These are phyloP conservation scores for Bombyx mori DNA, from an alignment of 1,140 invertebrate genomes.

Conservation along the genomic window ASM3026992v2 NC_085114.1:13254501-13255000, in stretches of 20 bases:
- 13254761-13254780: conserved; percentile 61
- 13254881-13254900: too few relatives aligned
- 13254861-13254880: too few relatives aligned
- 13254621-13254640: conserved; percentile 50
- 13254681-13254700: conserved; percentile 62
- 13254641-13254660: conserved; percentile 58
- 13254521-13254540: conserved; percentile 37
- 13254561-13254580: conserved; percentile 68
- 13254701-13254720: conserved; percentile 65
- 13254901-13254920: too few relatives aligned
- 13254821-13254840: too few relatives aligned
- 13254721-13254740: conserved; percentile 57
- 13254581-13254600: conserved; percentile 60
- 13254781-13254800: conserved; percentile 43
- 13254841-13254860: too few relatives aligned
- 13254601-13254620: conserved; percentile 47
- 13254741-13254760: conserved; percentile 44
- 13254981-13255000: too few relatives aligned
- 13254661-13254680: conserved; percentile 63
- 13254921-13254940: too few relatives aligned
- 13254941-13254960: too few relatives aligned
- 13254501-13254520: conserved; percentile 54
- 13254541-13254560: conserved; percentile 55
- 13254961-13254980: too few relatives aligned
- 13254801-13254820: conserved; percentile 62